Base-by-base conservation (phyloP, 2,888 invertebrate species). In the Cephonodes hylas region DNA sequence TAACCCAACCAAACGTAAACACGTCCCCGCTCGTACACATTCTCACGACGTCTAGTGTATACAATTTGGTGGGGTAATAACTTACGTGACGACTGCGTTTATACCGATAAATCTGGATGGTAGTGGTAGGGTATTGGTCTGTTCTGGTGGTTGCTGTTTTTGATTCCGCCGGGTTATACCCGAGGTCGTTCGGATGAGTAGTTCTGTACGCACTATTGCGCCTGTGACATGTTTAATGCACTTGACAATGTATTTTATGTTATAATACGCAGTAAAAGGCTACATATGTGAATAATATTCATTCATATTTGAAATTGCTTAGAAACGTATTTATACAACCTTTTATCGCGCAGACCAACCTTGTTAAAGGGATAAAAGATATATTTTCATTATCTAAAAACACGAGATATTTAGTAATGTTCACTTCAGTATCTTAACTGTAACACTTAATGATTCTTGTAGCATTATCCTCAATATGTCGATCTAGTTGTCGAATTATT, bases 191-290 rank as follows among this genome's bases (percentile, higher is more conserved):
- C 82, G 81, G 71, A 63, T 76, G 82, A 83, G 79, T 80, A 84
- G 71, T 66, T 77, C 68, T 71, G 67, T 75, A 67, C 82, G 83
- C 80, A 73, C 77, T 83, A 84, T 79, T 82, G 83, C 81, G 62
- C 70, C 64, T 75, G 78, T 76, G 80, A 84, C 80, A 81, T 81
- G 78, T 85, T 80, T 76, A 74, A 72, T 79, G 71, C 75, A 80
- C 75, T 79, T 77, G 78, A 81, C 77, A 76, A 77, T 76, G 71
- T 72, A 65, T 71, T 74, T 38, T 70, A 59, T 53, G 27, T 31
- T 7, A 53, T 53, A 53, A 53, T 53, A 27, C 44, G 4, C n/a
- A 15, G 6, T 48, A 48, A 48, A 48, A 15, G 48, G 48, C 10
- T 3, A 20, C 20, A n/a, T n/a, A 38, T 38, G 10, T 38, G 38